Percentiles rank a stretch among this genome's conserved stretches.
These are phyloP conservation scores for Botia almorhae DNA, from an alignment of 2,797 vertebrate genomes.

Conservation along the genomic window DNA sequence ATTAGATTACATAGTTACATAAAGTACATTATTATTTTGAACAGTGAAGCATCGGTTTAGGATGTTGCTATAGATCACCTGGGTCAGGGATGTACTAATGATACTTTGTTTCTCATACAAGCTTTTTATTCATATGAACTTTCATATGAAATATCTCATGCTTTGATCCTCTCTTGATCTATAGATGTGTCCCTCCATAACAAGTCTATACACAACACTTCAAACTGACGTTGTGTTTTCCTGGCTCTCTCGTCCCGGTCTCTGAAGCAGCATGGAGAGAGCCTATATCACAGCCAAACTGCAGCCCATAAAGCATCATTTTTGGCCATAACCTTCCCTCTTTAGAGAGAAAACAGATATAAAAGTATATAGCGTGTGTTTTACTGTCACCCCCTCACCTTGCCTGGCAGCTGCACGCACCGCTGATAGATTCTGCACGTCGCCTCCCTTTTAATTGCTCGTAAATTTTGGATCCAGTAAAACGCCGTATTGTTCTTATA, in stretches of 20 bases:
- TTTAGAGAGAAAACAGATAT: constrained; percentile 98
- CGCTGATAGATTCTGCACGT: constrained; percentile 92
- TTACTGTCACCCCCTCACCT: constrained; percentile 89
- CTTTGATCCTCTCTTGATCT: constrained; percentile 33
- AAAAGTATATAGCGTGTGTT: constrained; percentile 99
- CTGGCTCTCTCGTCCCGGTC: constrained; percentile 71
- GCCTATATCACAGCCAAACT: constrained; percentile 83
- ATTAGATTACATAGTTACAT: constrained; percentile 20
- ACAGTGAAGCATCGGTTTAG: constrained; percentile 18
- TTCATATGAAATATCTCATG: constrained; percentile 17
- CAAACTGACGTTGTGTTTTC: constrained; percentile 19
- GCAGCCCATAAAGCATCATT: constrained; percentile 86
- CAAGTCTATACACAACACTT: constrained; percentile 35
- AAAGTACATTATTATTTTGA: constrained; percentile 21
- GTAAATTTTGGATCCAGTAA: constrained; percentile 86
- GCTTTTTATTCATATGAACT: neutral
- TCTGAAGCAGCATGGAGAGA: constrained; percentile 71
- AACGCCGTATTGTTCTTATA: constrained; percentile 77
- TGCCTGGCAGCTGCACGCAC: constrained; percentile 85
- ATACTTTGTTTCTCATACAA: constrained; percentile 49
- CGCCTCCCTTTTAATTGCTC: constrained; percentile 97
- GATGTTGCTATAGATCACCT: constrained; percentile 31
- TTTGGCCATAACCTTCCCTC: constrained; percentile 92
- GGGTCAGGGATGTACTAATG: neutral
- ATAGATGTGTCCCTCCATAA: constrained; percentile 38